Evolutionary conservation across 2,113 vertebrate species (phyloP), one percentile per base, ranked within the genome.

Genomic region (Cricetomys ansorgei): DNA sequence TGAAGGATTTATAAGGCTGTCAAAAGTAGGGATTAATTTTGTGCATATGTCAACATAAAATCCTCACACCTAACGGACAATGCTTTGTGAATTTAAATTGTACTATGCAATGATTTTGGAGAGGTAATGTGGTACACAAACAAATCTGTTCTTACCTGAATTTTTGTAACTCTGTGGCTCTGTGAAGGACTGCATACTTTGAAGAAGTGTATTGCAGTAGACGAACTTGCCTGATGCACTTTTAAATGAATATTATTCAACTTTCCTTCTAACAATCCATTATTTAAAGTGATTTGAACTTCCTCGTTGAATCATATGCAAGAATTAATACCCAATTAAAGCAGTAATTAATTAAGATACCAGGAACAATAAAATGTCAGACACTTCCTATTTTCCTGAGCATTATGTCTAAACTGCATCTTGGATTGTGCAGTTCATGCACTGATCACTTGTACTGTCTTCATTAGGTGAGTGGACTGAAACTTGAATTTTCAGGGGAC

Each of bases 11-110:
- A 93, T n/a, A 98, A 97, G 83, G 77, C 96, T 98, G 97, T 98
- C 97, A 98, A 97, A 96, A 98, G 93, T 97, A 92, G 94, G 96
- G 96, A 98, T 98, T 98, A 98, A 98, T 98, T 98, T 98, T 97
- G 81, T 97, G 88, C 70, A 87, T 96, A 79, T 97, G 96, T 97
- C 98, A 98, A 98, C 96, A 98, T 89, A 97, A 98, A 98, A 98
- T 97, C 98, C 94, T 97, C 80, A 43, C 53, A 94, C 94, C 97
- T 98, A 97, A 96, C 94, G 98, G 97, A 98, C 97, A 98, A 72
- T 97, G 98, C 97, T 97, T 88, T 73, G 89, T 53, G 86, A 98
- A 98, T 97, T 98, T 98, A 97, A 98, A 98, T 92, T 97, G 86
- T 96, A 95, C 76, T 96, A 98, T 91, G 92, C 95, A 95, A 45